Evolutionary conservation across 2,888 invertebrate species (phyloP), one percentile per base, ranked within the genome.

Genomic region (Acronicta aceris): DNA sequence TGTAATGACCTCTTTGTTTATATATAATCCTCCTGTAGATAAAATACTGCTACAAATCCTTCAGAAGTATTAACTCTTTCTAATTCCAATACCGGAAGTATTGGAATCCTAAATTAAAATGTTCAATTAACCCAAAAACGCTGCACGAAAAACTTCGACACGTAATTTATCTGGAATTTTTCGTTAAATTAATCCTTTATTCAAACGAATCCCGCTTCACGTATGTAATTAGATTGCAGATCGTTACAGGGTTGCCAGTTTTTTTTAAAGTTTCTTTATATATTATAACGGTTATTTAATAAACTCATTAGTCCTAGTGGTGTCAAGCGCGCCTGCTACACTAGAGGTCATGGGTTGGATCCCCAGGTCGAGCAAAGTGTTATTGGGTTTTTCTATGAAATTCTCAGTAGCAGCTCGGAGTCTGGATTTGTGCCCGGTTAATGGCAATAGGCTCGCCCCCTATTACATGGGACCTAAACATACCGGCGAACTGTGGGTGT

Each of bases 171-270:
- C 12, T 57, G 36, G 25, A 67, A 74, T 61, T 71, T 76, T 71
- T 63, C 65, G 76, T 74, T 69, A 65, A 74, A 62, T 71, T 63
- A 70, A 76, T 70, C 66, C 65, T 72, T 63, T 72, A 70, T 66
- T 68, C 74, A 67, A 68, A 76, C 57, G 64, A 70, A 72, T 67
- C 65, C 59, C 47, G 70, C 33, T 70, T 59, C 59, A 61, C 54
- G 62, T 71, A 62, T 61, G 65, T 77, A 71, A 73, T 78, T 61
- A 75, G 70, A 59, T 64, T 59, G 15, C 43, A 51, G 16, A 30
- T 49, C 27, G 7, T 16, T 8, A 8, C 25, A 71, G 57, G 69
- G 69, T 27, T 71, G 42, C 42, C 33, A 33, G 10, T 13, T 13
- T 13, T 38, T 38, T 38, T 38, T 36, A 1, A 36, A 36, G 36